Conservation (phyloP, 1,140 invertebrate genomes). For the Phocides pigmalion region DNA sequence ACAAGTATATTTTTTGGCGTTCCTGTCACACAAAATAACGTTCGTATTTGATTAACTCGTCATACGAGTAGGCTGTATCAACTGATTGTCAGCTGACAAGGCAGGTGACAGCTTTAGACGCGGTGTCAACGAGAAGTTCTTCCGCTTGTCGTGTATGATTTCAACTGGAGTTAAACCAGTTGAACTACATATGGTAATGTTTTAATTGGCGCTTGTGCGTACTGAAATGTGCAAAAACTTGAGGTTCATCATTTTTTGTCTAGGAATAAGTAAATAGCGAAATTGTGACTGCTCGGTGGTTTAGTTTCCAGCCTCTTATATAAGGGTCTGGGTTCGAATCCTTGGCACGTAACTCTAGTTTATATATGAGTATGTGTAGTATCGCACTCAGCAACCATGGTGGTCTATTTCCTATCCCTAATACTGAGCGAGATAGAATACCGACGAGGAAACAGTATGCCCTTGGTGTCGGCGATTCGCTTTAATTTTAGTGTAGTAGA, state of each 20-base stretch:
- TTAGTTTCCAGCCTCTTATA: background rate
- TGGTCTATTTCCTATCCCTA: no score
- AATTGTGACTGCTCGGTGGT: no score
- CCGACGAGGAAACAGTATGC: no score
- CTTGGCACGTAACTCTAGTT: no score
- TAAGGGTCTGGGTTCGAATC: no score
- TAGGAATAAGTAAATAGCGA: no score
- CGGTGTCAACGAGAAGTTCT: slow-evolving; percentile 13
- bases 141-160: slow-evolving; percentile 20
- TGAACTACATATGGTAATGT: slow-evolving; percentile 13
- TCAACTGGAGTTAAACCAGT: slow-evolving; percentile 11
- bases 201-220: slow-evolving; percentile 12
- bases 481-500: no score
- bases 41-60: slow-evolving; percentile 8
- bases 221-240: slow-evolving; percentile 12
- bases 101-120: slow-evolving; percentile 10
- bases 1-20: background rate
- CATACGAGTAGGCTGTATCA: slow-evolving; percentile 12
- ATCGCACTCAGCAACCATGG: no score
- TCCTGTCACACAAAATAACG: slow-evolving; percentile 4
- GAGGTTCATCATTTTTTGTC: background rate
- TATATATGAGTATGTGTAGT: no score
- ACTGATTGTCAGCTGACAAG: slow-evolving; percentile 19
- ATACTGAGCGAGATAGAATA: no score
- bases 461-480: no score